These are phyloP conservation scores for Pachyrhynchus sulphureomaculatus DNA, from an alignment of 1,140 invertebrate species.

Conservation along the genomic window DNA sequence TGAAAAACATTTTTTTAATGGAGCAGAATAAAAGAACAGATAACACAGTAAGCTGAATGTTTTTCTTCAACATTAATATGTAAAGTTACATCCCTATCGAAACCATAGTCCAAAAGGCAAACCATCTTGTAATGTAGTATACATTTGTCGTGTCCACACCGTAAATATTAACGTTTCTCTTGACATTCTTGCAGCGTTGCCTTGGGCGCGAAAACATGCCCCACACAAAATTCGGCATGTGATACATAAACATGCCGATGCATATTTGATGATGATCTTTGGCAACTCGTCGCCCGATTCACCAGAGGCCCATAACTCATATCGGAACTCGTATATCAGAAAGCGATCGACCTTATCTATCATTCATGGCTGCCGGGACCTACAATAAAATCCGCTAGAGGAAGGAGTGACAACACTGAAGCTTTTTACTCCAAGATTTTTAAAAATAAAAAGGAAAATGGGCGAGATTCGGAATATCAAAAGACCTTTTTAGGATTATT, in stretches of 20 bases:
- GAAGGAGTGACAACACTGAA: slow-evolving; percentile 21
- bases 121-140: too few species aligned
- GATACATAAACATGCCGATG: slow-evolving; percentile 32
- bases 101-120: too few species aligned
- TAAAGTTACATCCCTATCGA: too few species aligned
- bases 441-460: neutral
- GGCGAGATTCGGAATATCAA: neutral
- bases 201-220: too few species aligned
- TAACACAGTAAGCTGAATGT: too few species aligned
- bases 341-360: slow-evolving; percentile 39
- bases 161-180: slow-evolving; percentile 23
- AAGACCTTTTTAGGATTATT: neutral
- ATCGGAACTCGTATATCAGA: slow-evolving; percentile 48
- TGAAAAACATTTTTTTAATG: too few species aligned
- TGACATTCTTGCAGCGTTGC: slow-evolving; percentile 28
- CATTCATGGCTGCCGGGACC: slow-evolving; percentile 32
- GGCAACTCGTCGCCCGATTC: slow-evolving; percentile 48
- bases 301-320: slow-evolving; percentile 50
- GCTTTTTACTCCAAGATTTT: neutral
- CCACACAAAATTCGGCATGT: slow-evolving; percentile 17
- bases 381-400: slow-evolving; percentile 27
- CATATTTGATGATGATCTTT: slow-evolving; percentile 50
- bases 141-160: too few species aligned
- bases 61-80: too few species aligned
- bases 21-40: too few species aligned